A percentile compares a stretch with the other conserved stretches of the same genome.
Conservation (phyloP, 2,113 vertebrate species). For the Lethenteron reissneri region DNA sequence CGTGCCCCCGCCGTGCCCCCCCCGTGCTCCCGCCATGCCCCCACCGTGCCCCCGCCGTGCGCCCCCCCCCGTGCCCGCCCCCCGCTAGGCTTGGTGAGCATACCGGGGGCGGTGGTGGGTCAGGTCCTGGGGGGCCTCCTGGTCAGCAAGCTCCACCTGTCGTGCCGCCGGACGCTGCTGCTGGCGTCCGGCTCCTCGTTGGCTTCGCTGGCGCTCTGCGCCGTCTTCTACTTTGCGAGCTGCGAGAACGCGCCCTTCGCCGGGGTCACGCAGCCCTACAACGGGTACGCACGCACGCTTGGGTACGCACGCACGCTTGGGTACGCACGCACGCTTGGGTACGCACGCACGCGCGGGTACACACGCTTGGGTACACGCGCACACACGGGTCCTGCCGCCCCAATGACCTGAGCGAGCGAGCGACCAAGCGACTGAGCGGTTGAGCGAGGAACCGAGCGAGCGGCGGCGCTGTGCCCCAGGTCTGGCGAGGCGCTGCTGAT, state of each 20-base stretch:
- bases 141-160: constrained; percentile 31
- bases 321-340: background rate
- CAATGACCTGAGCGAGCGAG: background rate
- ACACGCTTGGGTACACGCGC: too few species aligned
- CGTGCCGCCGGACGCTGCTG: constrained; percentile 28
- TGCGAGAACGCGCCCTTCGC: constrained; percentile 36
- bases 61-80: too few species aligned
- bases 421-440: too few species aligned
- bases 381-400: background rate
- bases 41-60: too few species aligned
- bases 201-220: constrained; percentile 20
- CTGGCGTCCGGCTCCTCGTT: constrained; percentile 21
- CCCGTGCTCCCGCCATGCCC: too few species aligned
- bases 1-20: too few species aligned
- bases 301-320: background rate
- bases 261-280: constrained; percentile 32
- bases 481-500: too few species aligned
- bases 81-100: constrained; percentile 26
- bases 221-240: constrained; percentile 26
- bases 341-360: too few species aligned
- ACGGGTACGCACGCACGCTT: constrained; percentile 23
- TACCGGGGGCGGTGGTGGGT: constrained; percentile 40
- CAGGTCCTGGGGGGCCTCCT: constrained; percentile 38
- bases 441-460: too few species aligned
- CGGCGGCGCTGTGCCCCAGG: too few species aligned